Base-by-base conservation (phyloP, 2,888 invertebrate species). In the Litoditis marina region DNA sequence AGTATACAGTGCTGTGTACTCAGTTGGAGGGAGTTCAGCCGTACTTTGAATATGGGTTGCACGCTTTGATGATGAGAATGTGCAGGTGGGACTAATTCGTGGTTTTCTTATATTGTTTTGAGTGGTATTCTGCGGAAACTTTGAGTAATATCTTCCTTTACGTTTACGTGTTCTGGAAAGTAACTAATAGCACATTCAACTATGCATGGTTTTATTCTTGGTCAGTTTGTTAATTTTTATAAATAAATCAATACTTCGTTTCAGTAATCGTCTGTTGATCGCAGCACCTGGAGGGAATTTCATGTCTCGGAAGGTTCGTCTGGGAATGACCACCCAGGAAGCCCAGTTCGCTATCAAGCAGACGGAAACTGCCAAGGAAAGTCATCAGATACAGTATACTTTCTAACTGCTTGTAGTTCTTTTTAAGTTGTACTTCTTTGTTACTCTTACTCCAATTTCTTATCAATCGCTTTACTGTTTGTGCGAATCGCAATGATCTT, bases 261-360 rank as follows among this genome's bases (percentile, higher is more conserved):
- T 28, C 46, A 60, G 60, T 32, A 60, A 60, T 52, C 60, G 60
- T 28, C 34, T 60, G 1, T 44, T 60, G 11, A 22, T 52, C 11
- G 52, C 52, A n/a, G 27, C 52, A 6, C 53, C 60, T 13, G 59
- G 59, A 19, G 30, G 7, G 13, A 54, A 61, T 34, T 32, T 47
- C n/a, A 25, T 34, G 27, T 30, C 58, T 8, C 65, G 66, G 2
- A 52, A 49, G 19, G 46, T 72, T 4, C 63, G 66, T 16, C 61
- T 72, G 3, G 69, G 72, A 46, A 66, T 69, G 72, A 30, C 65
- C 11, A 44, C 59, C 13, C 59, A 60, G 49, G 72, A 72, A 34
- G 72, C 72, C 1, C 69, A 66, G 22, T 60, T 54, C 27, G 57
- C 63, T n/a, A 47, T 72, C n/a, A 64, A 68, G 36, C 44, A 42